These are phyloP conservation scores for Drosophila percnosoma DNA, from an alignment of 2,888 invertebrate genomes.

Conservation along the genomic window DNA sequence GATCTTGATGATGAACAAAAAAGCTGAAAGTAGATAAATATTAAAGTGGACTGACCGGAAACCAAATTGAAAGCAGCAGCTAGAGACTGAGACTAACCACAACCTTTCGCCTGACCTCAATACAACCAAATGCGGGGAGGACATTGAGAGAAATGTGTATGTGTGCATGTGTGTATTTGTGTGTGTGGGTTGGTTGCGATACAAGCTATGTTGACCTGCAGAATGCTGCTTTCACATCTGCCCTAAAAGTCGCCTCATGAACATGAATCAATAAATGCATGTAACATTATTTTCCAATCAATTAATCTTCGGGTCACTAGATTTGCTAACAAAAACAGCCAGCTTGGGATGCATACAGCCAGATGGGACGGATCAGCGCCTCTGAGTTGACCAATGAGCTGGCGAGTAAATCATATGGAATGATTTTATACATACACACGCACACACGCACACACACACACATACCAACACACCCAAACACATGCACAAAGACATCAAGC, in stretches of 20 bases:
- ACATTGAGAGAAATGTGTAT: slow-evolving; percentile 33
- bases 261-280: slow-evolving; percentile 82
- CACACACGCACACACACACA: slow-evolving; percentile 30
- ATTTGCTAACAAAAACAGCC: slow-evolving; percentile 67
- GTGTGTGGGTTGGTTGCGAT: slow-evolving; percentile 21
- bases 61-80: slow-evolving; percentile 76
- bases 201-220: slow-evolving; percentile 49
- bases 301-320: slow-evolving; percentile 80
- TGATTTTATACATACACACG: slow-evolving; percentile 63
- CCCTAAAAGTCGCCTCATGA: slow-evolving; percentile 38
- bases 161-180: not conserved
- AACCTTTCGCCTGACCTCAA: slow-evolving; percentile 54
- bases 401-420: slow-evolving; percentile 75
- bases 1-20: slow-evolving; percentile 68
- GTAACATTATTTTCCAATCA: slow-evolving; percentile 82
- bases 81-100: slow-evolving; percentile 30
- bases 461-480: slow-evolving; percentile 6
- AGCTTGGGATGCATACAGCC: slow-evolving; percentile 38
- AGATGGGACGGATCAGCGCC: slow-evolving; percentile 58
- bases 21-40: slow-evolving; percentile 76
- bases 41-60: slow-evolving; percentile 79
- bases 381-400: slow-evolving; percentile 75
- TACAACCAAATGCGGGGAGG: slow-evolving; percentile 10
- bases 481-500: slow-evolving; percentile 13
- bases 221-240: slow-evolving; percentile 42